Evolutionary conservation across 2,113 vertebrate genomes (phyloP).

Genomic region (Nannobrachium achirus): DNA sequence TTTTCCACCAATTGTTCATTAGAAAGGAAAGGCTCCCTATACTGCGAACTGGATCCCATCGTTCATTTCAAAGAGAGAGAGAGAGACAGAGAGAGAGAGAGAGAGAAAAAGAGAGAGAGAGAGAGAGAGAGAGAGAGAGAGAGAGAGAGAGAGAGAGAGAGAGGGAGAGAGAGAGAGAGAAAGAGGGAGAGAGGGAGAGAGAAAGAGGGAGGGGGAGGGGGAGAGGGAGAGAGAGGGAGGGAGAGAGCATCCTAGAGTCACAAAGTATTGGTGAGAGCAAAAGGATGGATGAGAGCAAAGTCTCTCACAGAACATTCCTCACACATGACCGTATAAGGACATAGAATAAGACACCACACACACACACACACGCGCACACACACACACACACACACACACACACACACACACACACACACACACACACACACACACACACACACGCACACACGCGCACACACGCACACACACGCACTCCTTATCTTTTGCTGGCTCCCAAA

Average conservation of each 20-base stretch:
- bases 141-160: background rate
- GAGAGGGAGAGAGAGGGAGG: background rate
- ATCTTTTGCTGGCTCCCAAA: slow-evolving; percentile 19
- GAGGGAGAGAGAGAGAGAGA: background rate
- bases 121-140: background rate
- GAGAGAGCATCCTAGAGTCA: too few species aligned
- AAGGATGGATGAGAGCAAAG: slow-evolving; percentile 28
- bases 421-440: slow-evolving; percentile 6
- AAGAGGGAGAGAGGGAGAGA: background rate
- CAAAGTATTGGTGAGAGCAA: slow-evolving; percentile 9
- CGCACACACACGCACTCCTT: slow-evolving; percentile 7
- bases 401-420: slow-evolving; percentile 8
- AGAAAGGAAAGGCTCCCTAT: too few species aligned
- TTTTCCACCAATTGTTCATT: too few species aligned
- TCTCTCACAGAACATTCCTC: slow-evolving; percentile 65
- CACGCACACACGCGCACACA: background rate
- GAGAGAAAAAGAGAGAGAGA: background rate
- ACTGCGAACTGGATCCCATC: too few species aligned
- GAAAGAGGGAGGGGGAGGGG: slow-evolving; percentile 1
- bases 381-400: background rate
- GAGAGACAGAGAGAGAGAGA: background rate
- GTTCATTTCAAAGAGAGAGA: too few species aligned
- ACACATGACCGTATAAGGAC: slow-evolving; percentile 74
- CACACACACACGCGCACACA: slow-evolving; percentile 34
- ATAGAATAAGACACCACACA: slow-evolving; percentile 48